Conservation (phyloP, 2,113 vertebrate genomes). For the Stercorarius parasiticus region DNA sequence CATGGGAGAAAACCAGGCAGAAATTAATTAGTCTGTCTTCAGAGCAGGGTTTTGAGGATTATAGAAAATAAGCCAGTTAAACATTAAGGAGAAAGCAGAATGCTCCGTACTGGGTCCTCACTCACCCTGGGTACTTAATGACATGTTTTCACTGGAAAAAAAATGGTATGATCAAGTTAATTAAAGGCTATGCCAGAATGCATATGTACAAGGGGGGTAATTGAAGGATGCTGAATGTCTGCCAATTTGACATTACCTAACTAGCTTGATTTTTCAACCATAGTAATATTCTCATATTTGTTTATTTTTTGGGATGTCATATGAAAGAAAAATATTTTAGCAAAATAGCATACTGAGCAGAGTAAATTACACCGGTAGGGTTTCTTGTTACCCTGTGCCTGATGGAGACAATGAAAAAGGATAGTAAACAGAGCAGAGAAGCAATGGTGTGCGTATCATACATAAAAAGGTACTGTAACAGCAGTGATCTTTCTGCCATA, state of each 20-base stretch:
- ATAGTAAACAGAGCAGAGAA: not conserved
- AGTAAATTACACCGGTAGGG: not conserved
- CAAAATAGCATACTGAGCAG: not conserved
- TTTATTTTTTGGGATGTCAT: not conserved
- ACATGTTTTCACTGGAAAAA: conserved; percentile 46
- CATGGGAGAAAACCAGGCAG: conserved; percentile 1
- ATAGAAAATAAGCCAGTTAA: conserved; percentile 41
- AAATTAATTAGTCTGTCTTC: conserved; percentile 49
- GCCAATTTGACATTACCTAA: conserved; percentile 39
- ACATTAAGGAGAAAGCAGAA: conserved; percentile 21
- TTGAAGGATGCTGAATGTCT: conserved; percentile 25
- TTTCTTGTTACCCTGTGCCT: not conserved
- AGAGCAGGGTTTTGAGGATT: not conserved
- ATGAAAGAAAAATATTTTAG: conserved; percentile 22
- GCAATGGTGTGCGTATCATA: not conserved
- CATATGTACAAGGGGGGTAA: conserved; percentile 8
- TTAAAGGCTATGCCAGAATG: conserved; percentile 44
- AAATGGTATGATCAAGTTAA: not conserved
- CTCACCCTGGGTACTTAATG: not conserved
- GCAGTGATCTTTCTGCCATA: not conserved
- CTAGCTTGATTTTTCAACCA: conserved; percentile 34
- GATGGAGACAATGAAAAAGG: conserved; percentile 2
- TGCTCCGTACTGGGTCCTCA: not conserved
- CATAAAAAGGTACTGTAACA: not conserved
- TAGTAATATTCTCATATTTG: not conserved